phyloP scores from a whole-genome alignment of 1,140 invertebrate genomes.

The Drosophila melanogaster region Release_6_plus_ISO1_MT NT_033779.5:9118001-9118500 shows the following conservation, averaged over 20 bases:
- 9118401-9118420: constrained; percentile 36
- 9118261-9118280: constrained; percentile 51
- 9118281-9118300: constrained; percentile 38
- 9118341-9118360: constrained; percentile 14
- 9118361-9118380: constrained; percentile 20
- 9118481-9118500: constrained; percentile 63
- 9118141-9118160: neutral
- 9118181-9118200: constrained; percentile 9
- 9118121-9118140: neutral
- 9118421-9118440: constrained; percentile 51
- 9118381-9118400: constrained; percentile 42
- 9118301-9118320: constrained; percentile 62
- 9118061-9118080: constrained; percentile 17
- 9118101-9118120: neutral
- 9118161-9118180: neutral
- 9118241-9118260: constrained; percentile 37
- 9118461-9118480: constrained; percentile 48
- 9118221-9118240: constrained; percentile 25
- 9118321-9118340: constrained; percentile 31
- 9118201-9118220: constrained; percentile 17
- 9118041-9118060: constrained; percentile 1
- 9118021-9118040: neutral
- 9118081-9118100: neutral
- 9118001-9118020: constrained; percentile 25
- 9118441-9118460: neutral